These are phyloP conservation scores for Bradynema listronoti DNA, from an alignment of 1,140 invertebrate species.

Conservation along the genomic window DNA sequence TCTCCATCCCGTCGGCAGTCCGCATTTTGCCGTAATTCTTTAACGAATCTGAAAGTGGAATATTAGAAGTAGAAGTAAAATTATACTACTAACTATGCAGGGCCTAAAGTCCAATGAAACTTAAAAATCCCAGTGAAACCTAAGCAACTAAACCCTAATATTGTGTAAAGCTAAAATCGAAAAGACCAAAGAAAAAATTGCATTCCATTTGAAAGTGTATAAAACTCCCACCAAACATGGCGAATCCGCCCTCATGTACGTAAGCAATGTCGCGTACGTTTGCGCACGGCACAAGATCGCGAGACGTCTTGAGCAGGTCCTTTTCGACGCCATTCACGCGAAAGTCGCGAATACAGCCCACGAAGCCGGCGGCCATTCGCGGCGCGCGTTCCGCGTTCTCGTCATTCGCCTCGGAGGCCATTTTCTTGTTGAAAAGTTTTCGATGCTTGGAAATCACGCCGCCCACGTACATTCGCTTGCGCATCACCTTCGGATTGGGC, in stretches of 20 bases:
- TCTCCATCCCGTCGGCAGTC: too few relatives aligned
- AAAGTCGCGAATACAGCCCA: slow-evolving; percentile 51
- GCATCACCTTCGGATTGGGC: slow-evolving; percentile 51
- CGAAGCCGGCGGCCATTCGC: slow-evolving; percentile 37
- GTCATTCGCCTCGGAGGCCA: too few relatives aligned
- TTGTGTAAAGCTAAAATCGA: too few relatives aligned
- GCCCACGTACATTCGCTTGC: slow-evolving; percentile 52
- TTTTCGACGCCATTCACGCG: slow-evolving; percentile 33
- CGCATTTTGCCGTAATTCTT: background rate
- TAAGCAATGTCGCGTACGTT: slow-evolving; percentile 27
- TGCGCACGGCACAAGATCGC: slow-evolving; percentile 45
- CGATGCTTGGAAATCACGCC: slow-evolving; percentile 54
- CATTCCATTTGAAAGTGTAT: slow-evolving; percentile 21
- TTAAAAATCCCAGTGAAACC: background rate
- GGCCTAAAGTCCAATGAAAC: background rate
- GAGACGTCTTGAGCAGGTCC: slow-evolving; percentile 23
- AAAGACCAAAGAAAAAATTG: too few relatives aligned
- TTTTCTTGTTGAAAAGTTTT: slow-evolving; percentile 25
- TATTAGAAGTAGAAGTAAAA: too few relatives aligned
- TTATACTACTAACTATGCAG: too few relatives aligned
- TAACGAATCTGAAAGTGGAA: background rate
- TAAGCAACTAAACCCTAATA: background rate
- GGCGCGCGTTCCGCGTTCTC: too few relatives aligned
- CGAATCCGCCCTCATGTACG: slow-evolving; percentile 43
- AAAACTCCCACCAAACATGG: slow-evolving; percentile 25